Base-by-base conservation (phyloP, 2,113 vertebrate species). In the Peromyscus leucopus region DNA sequence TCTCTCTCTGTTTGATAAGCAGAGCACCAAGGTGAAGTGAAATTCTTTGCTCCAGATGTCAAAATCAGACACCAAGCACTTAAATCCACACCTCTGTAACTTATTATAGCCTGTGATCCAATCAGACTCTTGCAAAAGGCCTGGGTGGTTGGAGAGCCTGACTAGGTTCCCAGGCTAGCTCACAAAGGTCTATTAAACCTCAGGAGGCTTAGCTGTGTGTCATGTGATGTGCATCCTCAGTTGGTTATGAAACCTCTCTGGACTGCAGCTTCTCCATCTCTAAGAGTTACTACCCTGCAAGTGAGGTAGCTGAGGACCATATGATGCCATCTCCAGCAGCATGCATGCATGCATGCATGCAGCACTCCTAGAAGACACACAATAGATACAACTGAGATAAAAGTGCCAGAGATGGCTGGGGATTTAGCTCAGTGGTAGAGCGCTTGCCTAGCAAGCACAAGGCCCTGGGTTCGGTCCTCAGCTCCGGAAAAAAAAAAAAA, bases 181-280 rank as follows among this genome's bases (percentile, higher is more conserved):
- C 91, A 71, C 51, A 83, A 74, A 67, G 13, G 9, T 84, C 65
- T 78, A 74, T 31, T 67, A 51, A 46, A 17, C 21, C 51, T 39
- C 63, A n/a, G 0, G 21, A 11, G 31, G 12, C 33, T 87, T 31
- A 57, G 83, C 90, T 42, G 72, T 24, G 5, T 67, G 26, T 75
- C 28, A 72, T 31, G 36, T 63, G 61, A 72, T 89, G 86, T 78
- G 89, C 67, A 83, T 72, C 36, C 51, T 88, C 61, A 42, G 3
- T 42, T 22, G 79, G 78, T 85, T 80, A 46, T 19, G 28, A 67
- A 48, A 59, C 22, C 46, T 91, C 87, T 91, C 87, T 96, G 83
- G 33, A 83, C 48, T 72, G 89, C 17, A 36, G n/a, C 48, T 67
- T 86, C 12, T 42, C 76, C 63, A 28, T 9, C 21, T 11, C 1